Conservation (phyloP, 1,140 invertebrate species). For the Cotesia glomerata region DNA sequence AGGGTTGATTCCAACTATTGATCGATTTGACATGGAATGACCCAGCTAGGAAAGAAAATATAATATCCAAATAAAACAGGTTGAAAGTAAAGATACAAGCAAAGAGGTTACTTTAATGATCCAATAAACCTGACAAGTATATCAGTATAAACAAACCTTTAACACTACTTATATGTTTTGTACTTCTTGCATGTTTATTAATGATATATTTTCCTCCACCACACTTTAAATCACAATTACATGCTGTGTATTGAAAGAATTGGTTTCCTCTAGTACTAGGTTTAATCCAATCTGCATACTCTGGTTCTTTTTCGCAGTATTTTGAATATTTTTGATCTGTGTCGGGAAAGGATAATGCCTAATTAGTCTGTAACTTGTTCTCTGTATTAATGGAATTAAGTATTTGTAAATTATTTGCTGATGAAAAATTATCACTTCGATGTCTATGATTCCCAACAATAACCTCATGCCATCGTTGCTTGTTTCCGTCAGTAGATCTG, state of each 20-base stretch:
- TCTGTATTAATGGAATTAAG: no score
- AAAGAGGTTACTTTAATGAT: not conserved
- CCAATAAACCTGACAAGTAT: not conserved
- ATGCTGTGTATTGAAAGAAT: not conserved
- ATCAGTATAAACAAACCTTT: not conserved
- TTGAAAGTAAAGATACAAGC: no score
- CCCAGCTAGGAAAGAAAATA: not conserved
- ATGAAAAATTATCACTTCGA: no score
- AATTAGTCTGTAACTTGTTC: no score
- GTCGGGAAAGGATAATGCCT: no score
- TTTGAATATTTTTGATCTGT: not conserved
- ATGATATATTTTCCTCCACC: conserved; percentile 20
- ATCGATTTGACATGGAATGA: no score
- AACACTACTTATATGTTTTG: conserved; percentile 7
- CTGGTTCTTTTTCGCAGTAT: not conserved
- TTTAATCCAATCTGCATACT: not conserved
- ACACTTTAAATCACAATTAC: conserved; percentile 9
- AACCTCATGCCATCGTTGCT: no score
- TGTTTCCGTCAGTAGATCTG: no score
- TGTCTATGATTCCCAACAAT: no score
- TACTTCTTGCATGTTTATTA: conserved; percentile 4
- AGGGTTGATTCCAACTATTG: no score
- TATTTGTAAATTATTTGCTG: no score
- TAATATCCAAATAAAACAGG: no score
- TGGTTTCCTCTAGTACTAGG: not conserved